These are phyloP conservation scores for Choristoneura rosaceana DNA, from an alignment of 2,888 invertebrate genomes.

Conservation along the genomic window DNA sequence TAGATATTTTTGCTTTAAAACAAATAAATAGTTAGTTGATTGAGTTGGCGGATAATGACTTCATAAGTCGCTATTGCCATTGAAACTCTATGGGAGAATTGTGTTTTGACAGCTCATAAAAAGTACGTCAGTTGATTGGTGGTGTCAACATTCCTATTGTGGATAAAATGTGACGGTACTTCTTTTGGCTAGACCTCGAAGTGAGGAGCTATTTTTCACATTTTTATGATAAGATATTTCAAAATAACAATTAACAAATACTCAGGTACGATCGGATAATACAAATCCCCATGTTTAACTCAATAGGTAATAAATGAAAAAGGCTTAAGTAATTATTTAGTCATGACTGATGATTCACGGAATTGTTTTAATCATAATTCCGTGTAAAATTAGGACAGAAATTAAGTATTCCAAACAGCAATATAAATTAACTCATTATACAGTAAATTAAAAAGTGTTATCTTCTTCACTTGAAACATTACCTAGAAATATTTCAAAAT, in stretches of 20 bases:
- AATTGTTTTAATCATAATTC: conserved; percentile 11
- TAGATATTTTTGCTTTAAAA: too few relatives aligned
- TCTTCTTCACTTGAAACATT: neutral
- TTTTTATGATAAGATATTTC: neutral
- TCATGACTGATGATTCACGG: neutral
- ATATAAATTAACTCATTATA: neutral
- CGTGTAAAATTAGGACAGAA: neutral
- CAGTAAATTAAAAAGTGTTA: neutral
- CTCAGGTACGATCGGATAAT: conserved; percentile 2
- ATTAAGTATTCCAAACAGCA: neutral
- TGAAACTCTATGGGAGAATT: too few relatives aligned
- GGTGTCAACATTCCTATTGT: too few relatives aligned
- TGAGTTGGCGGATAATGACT: too few relatives aligned
- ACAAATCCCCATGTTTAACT: conserved; percentile 4
- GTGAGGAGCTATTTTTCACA: neutral
- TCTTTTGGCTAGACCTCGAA: neutral
- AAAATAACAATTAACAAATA: neutral
- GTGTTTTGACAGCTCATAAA: too few relatives aligned
- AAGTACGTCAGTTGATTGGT: too few relatives aligned
- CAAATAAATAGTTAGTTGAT: too few relatives aligned
- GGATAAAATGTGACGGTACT: neutral
- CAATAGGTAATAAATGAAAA: conserved; percentile 1
- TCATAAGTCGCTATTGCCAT: too few relatives aligned
- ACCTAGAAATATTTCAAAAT: neutral
- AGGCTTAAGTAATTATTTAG: neutral